Conservation (phyloP, 2,888 invertebrate species). For the Digitonthophagus gazella region DNA sequence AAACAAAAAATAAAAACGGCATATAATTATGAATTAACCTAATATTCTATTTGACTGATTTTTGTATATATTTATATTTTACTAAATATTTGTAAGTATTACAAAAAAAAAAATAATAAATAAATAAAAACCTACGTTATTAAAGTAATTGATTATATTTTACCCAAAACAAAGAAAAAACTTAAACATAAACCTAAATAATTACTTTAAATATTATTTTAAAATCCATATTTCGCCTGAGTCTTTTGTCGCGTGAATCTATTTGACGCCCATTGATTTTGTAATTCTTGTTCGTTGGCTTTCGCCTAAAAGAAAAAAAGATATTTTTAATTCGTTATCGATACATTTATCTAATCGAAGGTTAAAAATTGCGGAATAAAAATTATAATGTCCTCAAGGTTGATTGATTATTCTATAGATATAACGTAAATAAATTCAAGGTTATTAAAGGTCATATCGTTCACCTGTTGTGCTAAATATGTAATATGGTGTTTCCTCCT, state of each 20-base stretch:
- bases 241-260: constrained; percentile 81
- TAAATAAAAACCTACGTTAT: too few species aligned
- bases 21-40: too few species aligned
- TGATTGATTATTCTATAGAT: not conserved
- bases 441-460: constrained; percentile 8
- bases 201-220: constrained; percentile 38
- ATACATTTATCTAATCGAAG: constrained; percentile 2
- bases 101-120: not conserved
- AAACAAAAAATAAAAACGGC: too few species aligned
- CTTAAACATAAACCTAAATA: not conserved
- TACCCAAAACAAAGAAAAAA: too few species aligned
- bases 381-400: not conserved
- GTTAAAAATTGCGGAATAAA: constrained; percentile 16
- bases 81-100: not conserved
- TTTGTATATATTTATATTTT: not conserved
- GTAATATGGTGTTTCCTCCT: constrained; percentile 94
- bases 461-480: constrained; percentile 84
- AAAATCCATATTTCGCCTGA: constrained; percentile 96
- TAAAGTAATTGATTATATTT: too few species aligned
- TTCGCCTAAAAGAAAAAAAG: constrained; percentile 71
- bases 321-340: constrained; percentile 16
- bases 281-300: constrained; percentile 88
- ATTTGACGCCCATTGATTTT: constrained; percentile 92
- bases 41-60: not conserved
- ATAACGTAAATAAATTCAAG: not conserved